Evolutionary conservation across 2,797 vertebrate genomes (phyloP), one percentile per base, ranked within the genome.

Genomic region (Acrocephalus scirpaceus): DNA sequence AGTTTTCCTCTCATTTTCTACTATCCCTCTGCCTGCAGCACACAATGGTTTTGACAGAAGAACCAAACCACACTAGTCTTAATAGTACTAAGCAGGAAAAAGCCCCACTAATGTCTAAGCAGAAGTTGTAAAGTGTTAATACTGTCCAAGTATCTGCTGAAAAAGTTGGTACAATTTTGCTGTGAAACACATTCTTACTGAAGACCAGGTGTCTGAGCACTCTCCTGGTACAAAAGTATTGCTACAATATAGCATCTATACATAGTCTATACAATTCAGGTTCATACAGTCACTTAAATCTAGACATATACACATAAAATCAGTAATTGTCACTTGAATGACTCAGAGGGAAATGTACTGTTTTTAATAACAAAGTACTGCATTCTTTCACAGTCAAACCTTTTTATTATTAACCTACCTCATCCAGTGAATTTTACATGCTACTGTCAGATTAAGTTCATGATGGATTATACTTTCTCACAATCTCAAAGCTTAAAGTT

Each of bases 71-170:
- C 27, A 32, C 18, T 13, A 17, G 13, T 67, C 20, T 51, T 60
- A 56, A 4, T 62, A 69, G 62, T 18, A 77, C 13, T 34, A 84
- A 53, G 38, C 29, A 60, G 38, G 53, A 19, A 92, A 80, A 80
- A 75, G 26, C 5, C 0, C 0, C 21, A 51, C 9, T 19, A 22
- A 5, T 1, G 3, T 40, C 27, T 48, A 65, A 84, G 50, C 70
- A 71, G 45, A 61, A 71, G 21, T 20, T 17, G 27, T 12, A 19
- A 69, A 75, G 40, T 21, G 23, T 51, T 54, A 76, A 30, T 36
- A 45, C 29, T 22, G 16, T 70, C 75, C 51, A 95, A 78, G 9
- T 48, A 83, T 26, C 32, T 79, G 64, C 60, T 36, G n/a, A 42
- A 40, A 56, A 66, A 40, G 25, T 61, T 4, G 1, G 36, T 10